A percentile compares a stretch with the other conserved stretches of the same genome.
phyloP scores from a whole-genome alignment of 2,113 vertebrate genomes.

The Carlito syrichta region DNA sequence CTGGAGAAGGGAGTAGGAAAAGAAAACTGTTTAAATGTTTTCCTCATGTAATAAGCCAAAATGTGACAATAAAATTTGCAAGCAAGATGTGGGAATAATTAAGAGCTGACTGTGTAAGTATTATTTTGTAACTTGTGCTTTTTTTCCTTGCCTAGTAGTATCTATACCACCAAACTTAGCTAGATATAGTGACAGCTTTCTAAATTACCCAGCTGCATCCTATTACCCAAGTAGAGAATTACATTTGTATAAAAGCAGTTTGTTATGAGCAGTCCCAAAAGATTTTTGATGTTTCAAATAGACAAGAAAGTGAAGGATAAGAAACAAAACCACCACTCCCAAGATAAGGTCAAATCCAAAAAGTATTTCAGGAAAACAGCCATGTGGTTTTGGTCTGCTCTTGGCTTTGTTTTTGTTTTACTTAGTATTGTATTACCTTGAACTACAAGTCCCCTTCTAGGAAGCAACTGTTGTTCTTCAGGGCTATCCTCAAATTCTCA shows the following conservation, averaged over 20 bases:
- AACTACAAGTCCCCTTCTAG: neutral
- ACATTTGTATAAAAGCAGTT: constrained; percentile 9
- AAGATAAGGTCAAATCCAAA: neutral
- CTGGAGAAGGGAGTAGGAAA: neutral
- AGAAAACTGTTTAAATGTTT: neutral
- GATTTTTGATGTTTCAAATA: neutral
- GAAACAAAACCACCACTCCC: neutral
- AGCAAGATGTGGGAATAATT: neutral
- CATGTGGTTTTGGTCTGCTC: neutral
- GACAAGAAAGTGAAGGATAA: constrained; percentile 6
- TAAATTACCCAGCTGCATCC: constrained; percentile 3
- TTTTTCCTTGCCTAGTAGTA: neutral
- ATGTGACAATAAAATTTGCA: neutral
- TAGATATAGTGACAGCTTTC: constrained; percentile 15
- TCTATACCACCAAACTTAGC: neutral
- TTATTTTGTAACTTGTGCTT: constrained; percentile 1
- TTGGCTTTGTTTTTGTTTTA: neutral
- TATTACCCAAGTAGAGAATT: neutral
- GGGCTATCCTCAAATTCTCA: constrained; percentile 17
- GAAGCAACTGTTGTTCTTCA: neutral
- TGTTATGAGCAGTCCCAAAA: neutral
- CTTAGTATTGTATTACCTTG: neutral
- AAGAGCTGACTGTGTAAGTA: neutral
- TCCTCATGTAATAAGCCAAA: constrained; percentile 28
- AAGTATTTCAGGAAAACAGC: neutral